Percentiles rank a stretch among this genome's conserved stretches.
Conservation (phyloP, 2,797 vertebrate species). For the Pogonophryne albipinna region DNA sequence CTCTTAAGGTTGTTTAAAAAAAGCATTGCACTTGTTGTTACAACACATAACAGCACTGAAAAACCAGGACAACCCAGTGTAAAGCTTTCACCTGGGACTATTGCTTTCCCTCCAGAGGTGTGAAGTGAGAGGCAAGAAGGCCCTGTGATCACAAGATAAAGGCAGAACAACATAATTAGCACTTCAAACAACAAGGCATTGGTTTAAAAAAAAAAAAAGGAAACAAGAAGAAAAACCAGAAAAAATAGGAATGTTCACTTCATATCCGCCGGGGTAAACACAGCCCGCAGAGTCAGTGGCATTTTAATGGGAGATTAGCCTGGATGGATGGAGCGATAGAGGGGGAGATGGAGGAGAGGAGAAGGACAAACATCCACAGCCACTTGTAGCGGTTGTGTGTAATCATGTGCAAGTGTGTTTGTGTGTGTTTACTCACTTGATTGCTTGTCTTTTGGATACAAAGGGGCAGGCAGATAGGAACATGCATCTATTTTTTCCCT, state of each 20-base stretch:
- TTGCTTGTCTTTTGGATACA: conserved; percentile 61
- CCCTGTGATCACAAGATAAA: conserved; percentile 75
- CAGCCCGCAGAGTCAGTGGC: conserved; percentile 56
- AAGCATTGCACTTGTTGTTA: conserved; percentile 4
- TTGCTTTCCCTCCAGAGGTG: conserved; percentile 65
- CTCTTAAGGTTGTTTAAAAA: conserved; percentile 10
- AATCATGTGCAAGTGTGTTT: conserved; percentile 22
- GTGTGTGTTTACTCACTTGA: conserved; percentile 66
- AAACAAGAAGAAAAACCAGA: neutral
- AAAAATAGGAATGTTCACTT: conserved; percentile 60
- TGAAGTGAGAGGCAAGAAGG: conserved; percentile 64
- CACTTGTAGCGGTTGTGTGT: conserved; percentile 42
- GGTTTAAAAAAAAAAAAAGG: conserved; percentile 33
- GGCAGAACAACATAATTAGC: conserved; percentile 77
- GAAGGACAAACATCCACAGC: conserved; percentile 64
- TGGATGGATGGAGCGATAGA: conserved; percentile 40
- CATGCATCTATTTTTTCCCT: conserved; percentile 26
- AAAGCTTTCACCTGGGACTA: conserved; percentile 63
- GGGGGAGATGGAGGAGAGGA: conserved; percentile 31
- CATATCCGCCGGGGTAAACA: conserved; percentile 72
- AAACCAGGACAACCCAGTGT: conserved; percentile 47
- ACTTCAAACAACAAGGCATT: conserved; percentile 73
- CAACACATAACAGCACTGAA: conserved; percentile 7
- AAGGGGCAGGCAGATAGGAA: conserved; percentile 23
- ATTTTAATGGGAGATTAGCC: conserved; percentile 72